Percentiles rank a stretch among this genome's conserved stretches.
phyloP scores from a whole-genome alignment of 2,797 vertebrate genomes.

The Trachurus trachurus region DNA sequence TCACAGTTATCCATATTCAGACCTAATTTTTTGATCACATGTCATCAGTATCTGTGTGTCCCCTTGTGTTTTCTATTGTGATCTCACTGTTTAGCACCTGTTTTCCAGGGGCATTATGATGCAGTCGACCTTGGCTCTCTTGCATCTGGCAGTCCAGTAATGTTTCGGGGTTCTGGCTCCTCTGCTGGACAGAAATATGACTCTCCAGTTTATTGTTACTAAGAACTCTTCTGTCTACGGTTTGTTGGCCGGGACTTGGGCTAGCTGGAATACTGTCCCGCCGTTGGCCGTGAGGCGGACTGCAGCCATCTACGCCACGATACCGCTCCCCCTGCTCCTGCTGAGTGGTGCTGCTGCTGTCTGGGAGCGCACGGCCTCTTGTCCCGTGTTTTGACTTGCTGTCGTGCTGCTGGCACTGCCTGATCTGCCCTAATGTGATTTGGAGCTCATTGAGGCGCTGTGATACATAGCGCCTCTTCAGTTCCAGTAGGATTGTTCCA shows the following conservation, averaged over 20 bases:
- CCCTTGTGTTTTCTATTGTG: constrained; percentile 31
- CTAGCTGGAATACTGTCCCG: constrained; percentile 44
- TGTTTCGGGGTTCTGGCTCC: constrained; percentile 39
- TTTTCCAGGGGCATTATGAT: constrained; percentile 17
- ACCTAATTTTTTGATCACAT: constrained; percentile 36
- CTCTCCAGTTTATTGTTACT: constrained; percentile 52
- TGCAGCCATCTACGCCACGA: constrained; percentile 30
- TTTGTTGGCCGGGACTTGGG: constrained; percentile 53
- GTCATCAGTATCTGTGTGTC: constrained; percentile 31
- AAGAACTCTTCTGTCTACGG: constrained; percentile 34
- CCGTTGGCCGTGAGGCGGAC: constrained; percentile 29
- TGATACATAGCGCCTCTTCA: constrained; percentile 81
- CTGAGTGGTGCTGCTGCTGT: constrained; percentile 50
- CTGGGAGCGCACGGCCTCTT: constrained; percentile 41
- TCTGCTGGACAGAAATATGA: constrained; percentile 61
- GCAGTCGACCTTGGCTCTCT: constrained; percentile 27
- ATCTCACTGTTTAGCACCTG: constrained; percentile 36
- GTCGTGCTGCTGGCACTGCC: constrained; percentile 66
- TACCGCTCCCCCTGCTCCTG: constrained; percentile 30
- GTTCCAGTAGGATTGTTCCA: constrained; percentile 82
- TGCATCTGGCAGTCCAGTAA: constrained; percentile 34
- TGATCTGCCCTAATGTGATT: constrained; percentile 75
- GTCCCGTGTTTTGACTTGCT: constrained; percentile 56
- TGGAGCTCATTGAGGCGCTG: constrained; percentile 85
- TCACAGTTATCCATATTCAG: constrained; percentile 29